Conservation (phyloP, 2,797 vertebrate genomes). For the Neosilurus mollespiculum region DNA sequence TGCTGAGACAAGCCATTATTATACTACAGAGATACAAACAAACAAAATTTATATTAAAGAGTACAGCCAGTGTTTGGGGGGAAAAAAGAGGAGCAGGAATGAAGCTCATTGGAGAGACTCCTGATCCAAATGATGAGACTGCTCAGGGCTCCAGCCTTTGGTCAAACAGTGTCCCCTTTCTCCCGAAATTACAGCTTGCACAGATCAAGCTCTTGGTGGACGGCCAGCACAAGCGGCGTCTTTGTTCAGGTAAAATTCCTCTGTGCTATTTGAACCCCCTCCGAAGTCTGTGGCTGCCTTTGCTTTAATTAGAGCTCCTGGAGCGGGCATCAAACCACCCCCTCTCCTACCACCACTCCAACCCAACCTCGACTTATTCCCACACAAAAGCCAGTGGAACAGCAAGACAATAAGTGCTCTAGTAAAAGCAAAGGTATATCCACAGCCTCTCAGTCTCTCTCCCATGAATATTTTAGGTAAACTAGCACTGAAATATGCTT, state of each 20-base stretch:
- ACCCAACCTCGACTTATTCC: slow-evolving; percentile 10
- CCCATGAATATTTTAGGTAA: background rate
- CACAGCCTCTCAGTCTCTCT: background rate
- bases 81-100: slow-evolving; percentile 3
- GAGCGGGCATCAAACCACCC: slow-evolving; percentile 26
- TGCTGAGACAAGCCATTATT: slow-evolving; percentile 39
- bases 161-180: slow-evolving; percentile 45
- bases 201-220: slow-evolving; percentile 51
- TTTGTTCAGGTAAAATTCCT: slow-evolving; percentile 61
- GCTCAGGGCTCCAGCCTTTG: slow-evolving; percentile 7
- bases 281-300: slow-evolving; percentile 28
- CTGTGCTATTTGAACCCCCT: slow-evolving; percentile 34
- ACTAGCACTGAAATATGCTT: background rate
- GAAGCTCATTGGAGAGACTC: slow-evolving; percentile 21
- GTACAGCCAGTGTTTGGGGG: slow-evolving; percentile 11
- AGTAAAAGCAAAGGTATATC: background rate
- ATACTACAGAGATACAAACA: slow-evolving; percentile 44
- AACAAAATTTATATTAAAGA: slow-evolving; percentile 32
- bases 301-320: slow-evolving; percentile 51
- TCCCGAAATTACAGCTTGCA: slow-evolving; percentile 50
- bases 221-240: slow-evolving; percentile 50
- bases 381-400: slow-evolving; percentile 13
- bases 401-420: slow-evolving; percentile 8
- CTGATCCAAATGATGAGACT: slow-evolving; percentile 30
- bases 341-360: background rate